These are phyloP conservation scores for Parapsyche elsis DNA, from an alignment of 1,140 invertebrate genomes.

Conservation along the genomic window DNA sequence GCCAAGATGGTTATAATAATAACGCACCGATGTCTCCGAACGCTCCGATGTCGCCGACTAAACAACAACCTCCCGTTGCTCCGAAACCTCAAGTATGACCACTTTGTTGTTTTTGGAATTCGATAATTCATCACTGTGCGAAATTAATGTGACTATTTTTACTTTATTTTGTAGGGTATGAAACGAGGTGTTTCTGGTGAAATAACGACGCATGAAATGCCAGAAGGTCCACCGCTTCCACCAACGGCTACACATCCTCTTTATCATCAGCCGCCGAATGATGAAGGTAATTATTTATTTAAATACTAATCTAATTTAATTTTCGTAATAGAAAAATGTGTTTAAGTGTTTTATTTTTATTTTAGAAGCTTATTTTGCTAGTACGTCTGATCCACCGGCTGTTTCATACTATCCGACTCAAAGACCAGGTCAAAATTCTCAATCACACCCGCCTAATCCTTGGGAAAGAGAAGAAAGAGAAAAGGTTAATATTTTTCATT, in stretches of 20 bases:
- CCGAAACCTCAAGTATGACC: conserved; percentile 65
- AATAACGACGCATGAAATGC: conserved; percentile 57
- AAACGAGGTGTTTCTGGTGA: conserved; percentile 51
- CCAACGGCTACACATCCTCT: conserved; percentile 81
- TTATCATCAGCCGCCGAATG: conserved; percentile 60
- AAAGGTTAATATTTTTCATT: conserved; percentile 64
- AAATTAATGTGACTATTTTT: neutral
- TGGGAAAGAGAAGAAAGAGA: conserved; percentile 92
- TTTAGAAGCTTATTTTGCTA: conserved; percentile 70
- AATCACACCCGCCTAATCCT: conserved; percentile 75
- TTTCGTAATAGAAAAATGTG: conserved; percentile 6
- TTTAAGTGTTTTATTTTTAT: neutral
- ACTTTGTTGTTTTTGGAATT: conserved; percentile 2
- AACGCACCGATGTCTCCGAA: conserved; percentile 59
- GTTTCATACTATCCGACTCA: conserved; percentile 75
- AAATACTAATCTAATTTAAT: neutral
- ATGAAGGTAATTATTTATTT: conserved; percentile 59
- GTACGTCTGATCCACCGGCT: conserved; percentile 79
- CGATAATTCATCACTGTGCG: conserved; percentile 28
- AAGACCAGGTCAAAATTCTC: conserved; percentile 57
- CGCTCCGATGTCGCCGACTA: conserved; percentile 64
- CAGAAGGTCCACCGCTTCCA: conserved; percentile 76
- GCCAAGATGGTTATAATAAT: conserved; percentile 31
- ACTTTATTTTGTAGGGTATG: conserved; percentile 1
- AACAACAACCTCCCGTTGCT: conserved; percentile 67